Evolutionary conservation across 37 sponge, comb jelly and placozoan species (phyloP), one percentile per base, ranked within the genome.

Genomic region (Chondrosia reniformis): DNA sequence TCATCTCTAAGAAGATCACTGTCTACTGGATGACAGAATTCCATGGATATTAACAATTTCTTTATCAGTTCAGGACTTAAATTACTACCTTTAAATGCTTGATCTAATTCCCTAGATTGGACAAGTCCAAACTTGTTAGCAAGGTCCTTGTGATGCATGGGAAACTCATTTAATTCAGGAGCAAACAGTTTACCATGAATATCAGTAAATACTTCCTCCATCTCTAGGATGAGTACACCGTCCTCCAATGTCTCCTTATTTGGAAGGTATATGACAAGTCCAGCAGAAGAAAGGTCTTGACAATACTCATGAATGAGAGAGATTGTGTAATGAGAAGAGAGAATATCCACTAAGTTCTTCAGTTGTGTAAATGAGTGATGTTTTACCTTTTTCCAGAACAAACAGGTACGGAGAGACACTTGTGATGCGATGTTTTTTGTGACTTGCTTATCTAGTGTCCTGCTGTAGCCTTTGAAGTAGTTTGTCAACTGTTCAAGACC

Each of bases 21-120:
- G 61, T 59, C 61, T 13, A 59, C 61, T 59, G 61, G 61, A 13
- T 59, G 61, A 59, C 61, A 59, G 61, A 59, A 59, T 59, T 59
- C 61, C 61, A 59, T 59, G 6, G 61, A 6, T 30, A 59, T 59
- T 30, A 59, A 30, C 7, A 59, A 59, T 30, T 59, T 59, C 61
- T 59, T 25, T 30, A 59, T 30, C 61, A 59, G n/a, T 19, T 59
- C 61, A 19, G 61, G 61, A 13, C 4, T 5, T 19, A 59, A 13
- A 7, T 7, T 25, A 59, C 61, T 13, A 6, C n/a, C 61, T 19
- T 13, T 59, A 59, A 59, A 59, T 7, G 61, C 61, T 59, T 30
- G 7, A 30, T 19, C 28, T 19, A 59, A 13, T 30, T 59, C 61
- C 7, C 28, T 30, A 30, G n/a, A 7, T 19, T 13, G 61, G 28